A percentile compares a stretch with the other conserved stretches of the same genome.
These are phyloP conservation scores for Dromas ardeola DNA, from an alignment of 2,113 vertebrate species.

Conservation along the genomic window DNA sequence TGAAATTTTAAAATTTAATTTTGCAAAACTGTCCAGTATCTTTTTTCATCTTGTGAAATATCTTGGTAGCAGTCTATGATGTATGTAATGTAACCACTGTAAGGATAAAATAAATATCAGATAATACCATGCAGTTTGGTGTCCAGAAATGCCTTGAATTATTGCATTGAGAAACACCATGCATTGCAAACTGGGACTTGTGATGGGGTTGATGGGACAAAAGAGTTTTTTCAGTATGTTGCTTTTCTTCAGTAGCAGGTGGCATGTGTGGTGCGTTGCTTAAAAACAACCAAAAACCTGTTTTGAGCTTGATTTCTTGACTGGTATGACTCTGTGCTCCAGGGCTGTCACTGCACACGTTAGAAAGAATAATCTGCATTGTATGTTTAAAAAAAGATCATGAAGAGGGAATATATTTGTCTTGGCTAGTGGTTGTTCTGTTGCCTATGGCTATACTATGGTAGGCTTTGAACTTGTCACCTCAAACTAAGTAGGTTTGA, in stretches of 20 bases:
- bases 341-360: background rate
- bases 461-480: background rate
- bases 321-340: background rate
- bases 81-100: background rate
- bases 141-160: background rate
- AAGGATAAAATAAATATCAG: background rate
- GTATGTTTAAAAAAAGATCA: background rate
- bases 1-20: background rate
- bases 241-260: background rate
- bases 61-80: background rate
- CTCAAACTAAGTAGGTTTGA: background rate
- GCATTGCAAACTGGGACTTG: background rate
- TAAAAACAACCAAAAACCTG: background rate
- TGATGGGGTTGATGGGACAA: background rate
- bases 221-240: background rate
- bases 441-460: background rate
- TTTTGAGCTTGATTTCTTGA: background rate
- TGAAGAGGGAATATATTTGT: background rate
- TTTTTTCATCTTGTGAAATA: background rate
- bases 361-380: background rate
- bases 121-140: background rate
- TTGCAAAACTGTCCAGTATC: background rate
- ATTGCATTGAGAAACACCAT: fast-evolving
- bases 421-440: background rate
- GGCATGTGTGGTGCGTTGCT: background rate